phyloP scores from a whole-genome alignment of 2,113 vertebrate species.

The Taurulus bubalis region DNA sequence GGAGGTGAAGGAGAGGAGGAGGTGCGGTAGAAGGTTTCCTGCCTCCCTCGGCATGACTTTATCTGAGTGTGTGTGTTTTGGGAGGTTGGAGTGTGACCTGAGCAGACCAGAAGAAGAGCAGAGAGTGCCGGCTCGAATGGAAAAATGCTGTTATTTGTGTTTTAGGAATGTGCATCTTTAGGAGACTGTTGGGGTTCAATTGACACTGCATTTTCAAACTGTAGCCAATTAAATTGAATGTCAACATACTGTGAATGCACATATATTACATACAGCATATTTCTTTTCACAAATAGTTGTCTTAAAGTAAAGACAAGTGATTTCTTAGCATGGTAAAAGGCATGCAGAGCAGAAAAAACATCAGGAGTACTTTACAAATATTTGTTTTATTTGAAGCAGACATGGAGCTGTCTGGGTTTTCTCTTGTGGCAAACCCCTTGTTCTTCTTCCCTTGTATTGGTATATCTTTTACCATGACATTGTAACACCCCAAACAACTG shows the following conservation, averaged over 20 bases:
- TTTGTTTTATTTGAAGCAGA: background rate
- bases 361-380: background rate
- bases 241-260: background rate
- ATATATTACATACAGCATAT: background rate
- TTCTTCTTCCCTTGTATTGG: background rate
- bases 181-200: background rate
- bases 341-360: background rate
- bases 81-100: background rate
- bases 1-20: constrained; percentile 33
- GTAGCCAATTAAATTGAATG: background rate
- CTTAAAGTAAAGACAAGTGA: background rate
- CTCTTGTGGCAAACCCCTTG: background rate
- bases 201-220: background rate
- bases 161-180: background rate
- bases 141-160: background rate
- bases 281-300: background rate
- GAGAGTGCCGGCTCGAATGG: background rate
- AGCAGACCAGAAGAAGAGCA: background rate
- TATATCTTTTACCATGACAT: background rate
- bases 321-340: background rate
- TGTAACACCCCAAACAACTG: background rate
- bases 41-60: constrained; percentile 7
- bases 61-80: constrained; percentile 16
- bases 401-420: background rate
- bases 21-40: constrained; percentile 11